Conservation (phyloP, 2,888 invertebrate genomes). For the Criorhina ranunculi region DNA sequence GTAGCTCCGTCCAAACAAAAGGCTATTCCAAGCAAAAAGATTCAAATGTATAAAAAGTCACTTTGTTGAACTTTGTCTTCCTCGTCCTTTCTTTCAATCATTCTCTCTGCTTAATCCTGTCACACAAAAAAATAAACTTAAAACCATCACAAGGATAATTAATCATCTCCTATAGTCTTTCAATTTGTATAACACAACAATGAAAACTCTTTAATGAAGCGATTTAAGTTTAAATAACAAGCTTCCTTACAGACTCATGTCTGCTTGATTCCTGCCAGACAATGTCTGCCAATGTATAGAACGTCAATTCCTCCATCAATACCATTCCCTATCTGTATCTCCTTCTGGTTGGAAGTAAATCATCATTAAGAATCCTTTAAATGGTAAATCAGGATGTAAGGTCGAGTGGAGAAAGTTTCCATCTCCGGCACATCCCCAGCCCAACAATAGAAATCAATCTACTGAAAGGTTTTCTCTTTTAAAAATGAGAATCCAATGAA, state of each 20-base stretch:
- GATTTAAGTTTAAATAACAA: slow-evolving; percentile 55
- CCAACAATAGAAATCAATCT: slow-evolving; percentile 72
- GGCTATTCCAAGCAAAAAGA: no score
- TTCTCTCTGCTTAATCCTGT: background rate
- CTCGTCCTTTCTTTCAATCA: background rate
- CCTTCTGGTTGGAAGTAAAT: slow-evolving; percentile 43
- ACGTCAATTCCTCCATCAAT: slow-evolving; percentile 22
- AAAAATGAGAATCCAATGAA: slow-evolving; percentile 43
- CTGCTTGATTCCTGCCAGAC: slow-evolving; percentile 59
- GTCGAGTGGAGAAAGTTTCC: slow-evolving; percentile 66
- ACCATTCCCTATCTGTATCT: background rate
- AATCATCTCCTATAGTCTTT: slow-evolving; percentile 54
- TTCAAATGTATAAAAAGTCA: no score
- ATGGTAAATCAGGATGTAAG: slow-evolving; percentile 73
- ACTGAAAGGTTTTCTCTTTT: slow-evolving; percentile 67
- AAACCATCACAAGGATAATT: slow-evolving; percentile 37
- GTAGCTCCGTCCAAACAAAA: no score
- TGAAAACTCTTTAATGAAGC: slow-evolving; percentile 54
- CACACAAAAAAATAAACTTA: slow-evolving; percentile 14
- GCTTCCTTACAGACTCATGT: slow-evolving; percentile 44
- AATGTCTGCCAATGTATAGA: slow-evolving; percentile 24
- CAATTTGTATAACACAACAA: slow-evolving; percentile 56
- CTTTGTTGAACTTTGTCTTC: no score
- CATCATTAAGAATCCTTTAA: slow-evolving; percentile 75
- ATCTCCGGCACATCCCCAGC: slow-evolving; percentile 23